phyloP scores from a whole-genome alignment of 2,888 invertebrate species.

The Nomada fucata region DNA sequence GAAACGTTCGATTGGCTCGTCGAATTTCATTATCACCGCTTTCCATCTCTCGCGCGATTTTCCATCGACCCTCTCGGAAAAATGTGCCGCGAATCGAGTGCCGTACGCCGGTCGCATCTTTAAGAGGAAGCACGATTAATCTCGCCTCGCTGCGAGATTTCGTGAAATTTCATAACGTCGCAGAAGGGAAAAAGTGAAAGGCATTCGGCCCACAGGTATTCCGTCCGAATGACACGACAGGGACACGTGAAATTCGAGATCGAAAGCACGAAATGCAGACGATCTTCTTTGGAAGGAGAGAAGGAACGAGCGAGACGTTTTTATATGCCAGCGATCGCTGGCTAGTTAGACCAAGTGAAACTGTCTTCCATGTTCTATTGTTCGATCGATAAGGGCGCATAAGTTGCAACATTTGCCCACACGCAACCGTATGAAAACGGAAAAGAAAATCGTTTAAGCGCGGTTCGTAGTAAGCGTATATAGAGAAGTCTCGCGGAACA shows the following conservation, averaged over 20 bases:
- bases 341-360: no score
- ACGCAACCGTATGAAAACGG: no score
- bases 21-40: not conserved
- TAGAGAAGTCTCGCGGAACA: no score
- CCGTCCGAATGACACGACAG: not conserved
- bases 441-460: no score
- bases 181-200: slow-evolving; percentile 51
- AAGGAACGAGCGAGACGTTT: not conserved
- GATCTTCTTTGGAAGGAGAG: not conserved
- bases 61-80: not conserved
- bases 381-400: no score
- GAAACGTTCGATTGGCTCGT: not conserved
- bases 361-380: no score
- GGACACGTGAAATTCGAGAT: slow-evolving; percentile 19
- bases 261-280: slow-evolving; percentile 8
- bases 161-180: slow-evolving; percentile 23
- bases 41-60: not conserved
- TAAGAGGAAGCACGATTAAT: slow-evolving; percentile 12
- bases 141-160: slow-evolving; percentile 4
- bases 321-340: not conserved
- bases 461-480: no score
- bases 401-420: no score
- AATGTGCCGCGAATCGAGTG: not conserved
- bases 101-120: not conserved
- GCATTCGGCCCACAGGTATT: not conserved